A percentile compares a stretch with the other conserved stretches of the same genome.
Evolutionary conservation across 30 jellyfish, hydroid and myxozoan species (phyloP).

Genomic region (Sanderia malayensis): DNA sequence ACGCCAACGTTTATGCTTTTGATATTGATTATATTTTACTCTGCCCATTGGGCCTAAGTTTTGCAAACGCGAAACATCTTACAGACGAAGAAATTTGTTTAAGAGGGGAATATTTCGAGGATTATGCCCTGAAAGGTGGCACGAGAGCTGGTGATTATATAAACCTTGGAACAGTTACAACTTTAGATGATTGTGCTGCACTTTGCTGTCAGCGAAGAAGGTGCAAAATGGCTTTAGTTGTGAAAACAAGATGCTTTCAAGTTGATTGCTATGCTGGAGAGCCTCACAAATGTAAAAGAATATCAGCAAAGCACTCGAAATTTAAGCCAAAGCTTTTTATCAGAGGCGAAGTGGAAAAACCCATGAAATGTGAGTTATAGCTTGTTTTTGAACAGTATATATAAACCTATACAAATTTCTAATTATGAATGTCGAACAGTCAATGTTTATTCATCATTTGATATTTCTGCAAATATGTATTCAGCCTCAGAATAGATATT

Average conservation of each 20-base stretch:
- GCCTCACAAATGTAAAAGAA: conserved; percentile 64
- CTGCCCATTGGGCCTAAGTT: conserved; percentile 50
- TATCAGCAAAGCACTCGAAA: conserved; percentile 67
- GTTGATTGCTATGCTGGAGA: conserved; percentile 69
- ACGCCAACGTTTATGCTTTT: conserved; percentile 20
- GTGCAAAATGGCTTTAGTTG: conserved; percentile 76
- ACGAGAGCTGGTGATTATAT: conserved; percentile 78
- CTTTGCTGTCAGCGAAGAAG: conserved; percentile 60
- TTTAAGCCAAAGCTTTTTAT: conserved; percentile 81
- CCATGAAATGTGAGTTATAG: conserved; percentile 51
- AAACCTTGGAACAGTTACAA: conserved; percentile 66
- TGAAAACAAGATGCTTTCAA: conserved; percentile 74
- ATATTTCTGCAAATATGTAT: too few species aligned
- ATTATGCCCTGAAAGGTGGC: conserved; percentile 83
- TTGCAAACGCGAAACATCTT: conserved; percentile 22
- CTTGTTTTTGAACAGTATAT: too few species aligned
- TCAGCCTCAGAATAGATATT: too few species aligned
- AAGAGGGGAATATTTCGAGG: conserved; percentile 81
- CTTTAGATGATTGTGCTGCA: conserved; percentile 76
- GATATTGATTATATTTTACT: conserved; percentile 19
- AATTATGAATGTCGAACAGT: too few species aligned
- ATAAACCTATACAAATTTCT: too few species aligned
- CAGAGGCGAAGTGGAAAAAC: conserved; percentile 59
- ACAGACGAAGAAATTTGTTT: conserved; percentile 35
- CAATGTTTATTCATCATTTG: too few species aligned